Base-by-base conservation (phyloP, 2,797 vertebrate species). In the Toxotes lorentzi region DNA sequence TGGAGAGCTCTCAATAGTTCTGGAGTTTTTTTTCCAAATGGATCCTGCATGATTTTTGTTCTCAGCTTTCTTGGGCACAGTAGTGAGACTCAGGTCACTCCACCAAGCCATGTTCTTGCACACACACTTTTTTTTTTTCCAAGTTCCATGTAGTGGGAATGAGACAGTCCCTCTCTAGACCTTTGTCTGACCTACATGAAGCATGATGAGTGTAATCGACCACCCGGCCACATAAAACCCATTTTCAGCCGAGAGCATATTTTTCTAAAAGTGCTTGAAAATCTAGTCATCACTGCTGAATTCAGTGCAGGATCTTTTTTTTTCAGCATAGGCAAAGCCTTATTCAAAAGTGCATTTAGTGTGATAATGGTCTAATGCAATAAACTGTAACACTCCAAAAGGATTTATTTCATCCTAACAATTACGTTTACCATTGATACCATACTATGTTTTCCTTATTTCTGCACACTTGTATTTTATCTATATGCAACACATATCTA, bases 161-260 rank as follows among this genome's bases (percentile, higher is more conserved):
- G 73, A 79, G 54, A 79, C 67, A 74, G 86, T 74, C 59, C 62
- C 79, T 78, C 66, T 83, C 63, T 21, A 81, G 62, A 76, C 62
- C 76, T 77, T 75, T 60, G 68, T 64, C 78, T 76, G 83, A 87
- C 82, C 79, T 70, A 81, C 76, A 76, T 81, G 81, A 75, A 83
- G 71, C 53, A 75, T 72, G 65, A 78, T 35, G 77, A 86, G 76
- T 78, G 72, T 79, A 86, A 88, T 87, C 58, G 76, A 89, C 77
- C 85, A 82, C 63, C 32, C 11, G 53, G 72, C 43, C 65, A 72
- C 58, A 79, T 71, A 74, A 72, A 82, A 82, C 45, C 59, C 66
- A 76, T 83, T 88, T 87, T 81, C 57, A 50, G 59, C 23, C 0
- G 17, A 50, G 71, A 76, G 32, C 43, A 68, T 80, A 60, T 70